Evolutionary conservation across 1,140 invertebrate genomes (phyloP).

Genomic region (Araneus ventricosus): DNA sequence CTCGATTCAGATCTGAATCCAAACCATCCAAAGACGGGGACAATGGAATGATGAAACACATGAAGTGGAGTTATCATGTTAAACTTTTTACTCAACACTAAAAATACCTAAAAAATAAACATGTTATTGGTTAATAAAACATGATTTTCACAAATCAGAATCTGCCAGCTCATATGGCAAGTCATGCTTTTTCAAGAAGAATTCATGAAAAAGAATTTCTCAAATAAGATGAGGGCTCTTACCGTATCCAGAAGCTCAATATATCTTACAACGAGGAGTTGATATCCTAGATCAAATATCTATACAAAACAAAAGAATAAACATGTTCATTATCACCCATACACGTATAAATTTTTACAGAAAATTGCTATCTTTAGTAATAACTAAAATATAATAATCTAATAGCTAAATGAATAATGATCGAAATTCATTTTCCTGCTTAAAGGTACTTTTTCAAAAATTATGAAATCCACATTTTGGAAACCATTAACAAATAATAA

Average conservation of each 20-base stretch:
- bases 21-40: constrained; percentile 75
- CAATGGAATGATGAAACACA: constrained; percentile 81
- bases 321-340: too few relatives aligned
- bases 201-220: background rate
- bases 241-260: constrained; percentile 67
- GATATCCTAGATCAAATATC: constrained; percentile 53
- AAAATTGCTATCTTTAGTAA: too few relatives aligned
- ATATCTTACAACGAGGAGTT: constrained; percentile 30
- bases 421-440: too few relatives aligned
- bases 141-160: too few relatives aligned
- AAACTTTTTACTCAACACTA: constrained; percentile 81
- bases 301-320: background rate
- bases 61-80: constrained; percentile 81
- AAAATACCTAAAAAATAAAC: constrained; percentile 78
- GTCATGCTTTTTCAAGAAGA: background rate
- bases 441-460: too few relatives aligned
- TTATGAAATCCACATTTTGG: too few relatives aligned
- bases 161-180: too few relatives aligned
- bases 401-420: too few relatives aligned
- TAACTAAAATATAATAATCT: too few relatives aligned
- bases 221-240: background rate
- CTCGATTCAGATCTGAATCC: constrained; percentile 70
- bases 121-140: too few relatives aligned
- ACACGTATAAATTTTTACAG: too few relatives aligned
- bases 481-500: too few relatives aligned